phyloP scores from a whole-genome alignment of 2,888 invertebrate species.

The Pocota personata region DNA sequence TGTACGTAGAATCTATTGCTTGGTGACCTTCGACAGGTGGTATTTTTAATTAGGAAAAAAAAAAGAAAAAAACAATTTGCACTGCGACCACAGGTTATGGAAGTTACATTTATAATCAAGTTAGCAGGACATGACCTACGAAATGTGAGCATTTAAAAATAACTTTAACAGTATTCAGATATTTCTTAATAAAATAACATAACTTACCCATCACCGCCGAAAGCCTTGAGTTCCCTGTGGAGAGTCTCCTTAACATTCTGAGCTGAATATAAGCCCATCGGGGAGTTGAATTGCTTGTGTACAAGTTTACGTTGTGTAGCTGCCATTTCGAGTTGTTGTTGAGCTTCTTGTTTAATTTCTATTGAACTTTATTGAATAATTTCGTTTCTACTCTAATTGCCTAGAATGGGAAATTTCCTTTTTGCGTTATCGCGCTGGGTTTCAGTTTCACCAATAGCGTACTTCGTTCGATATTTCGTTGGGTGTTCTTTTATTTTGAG shows the following conservation, averaged over 20 bases:
- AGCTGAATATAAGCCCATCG: constrained; percentile 92
- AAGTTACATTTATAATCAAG: too few species aligned
- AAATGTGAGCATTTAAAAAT: too few species aligned
- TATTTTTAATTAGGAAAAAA: too few species aligned
- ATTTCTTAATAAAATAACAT: constrained; percentile 27
- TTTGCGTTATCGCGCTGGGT: constrained; percentile 18
- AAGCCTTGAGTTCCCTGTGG: constrained; percentile 89
- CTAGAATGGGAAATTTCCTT: constrained; percentile 39
- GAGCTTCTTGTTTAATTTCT: constrained; percentile 55
- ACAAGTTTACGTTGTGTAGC: constrained; percentile 88
- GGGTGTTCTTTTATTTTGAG: constrained; percentile 39
- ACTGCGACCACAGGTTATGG: too few species aligned
- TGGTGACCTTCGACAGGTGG: too few species aligned
- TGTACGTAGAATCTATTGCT: too few species aligned
- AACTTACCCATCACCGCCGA: constrained; percentile 91
- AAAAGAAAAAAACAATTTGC: too few species aligned
- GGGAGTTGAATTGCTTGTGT: constrained; percentile 95
- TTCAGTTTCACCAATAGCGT: constrained; percentile 28
- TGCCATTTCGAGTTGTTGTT: constrained; percentile 85
- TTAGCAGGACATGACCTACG: too few species aligned
- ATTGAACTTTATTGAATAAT: constrained; percentile 68
- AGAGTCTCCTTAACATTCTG: constrained; percentile 91
- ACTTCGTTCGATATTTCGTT: constrained; percentile 72
- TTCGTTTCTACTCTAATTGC: constrained; percentile 54
- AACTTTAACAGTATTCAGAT: too few species aligned